Conservation (phyloP, 2,888 invertebrate genomes). For the Acheta domesticus region DNA sequence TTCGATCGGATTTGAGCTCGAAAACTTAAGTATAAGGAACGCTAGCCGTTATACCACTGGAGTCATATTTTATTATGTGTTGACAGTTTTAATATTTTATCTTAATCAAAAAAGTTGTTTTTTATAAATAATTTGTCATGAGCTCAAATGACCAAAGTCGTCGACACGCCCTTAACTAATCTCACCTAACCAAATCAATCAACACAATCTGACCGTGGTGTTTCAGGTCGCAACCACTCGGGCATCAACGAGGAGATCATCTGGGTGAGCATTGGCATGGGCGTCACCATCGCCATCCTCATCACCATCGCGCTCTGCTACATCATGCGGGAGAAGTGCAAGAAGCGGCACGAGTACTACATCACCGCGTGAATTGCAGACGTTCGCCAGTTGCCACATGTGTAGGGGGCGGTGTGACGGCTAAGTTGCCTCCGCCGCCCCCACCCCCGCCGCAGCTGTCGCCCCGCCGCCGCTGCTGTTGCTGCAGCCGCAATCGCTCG, state of each 20-base stretch:
- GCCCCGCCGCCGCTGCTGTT: neutral
- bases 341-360: constrained; percentile 61
- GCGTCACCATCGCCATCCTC: constrained; percentile 73
- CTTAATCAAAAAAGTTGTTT: too few relatives aligned
- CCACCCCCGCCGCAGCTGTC: neutral
- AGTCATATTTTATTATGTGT: too few relatives aligned
- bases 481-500: too few relatives aligned
- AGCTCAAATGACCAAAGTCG: too few relatives aligned
- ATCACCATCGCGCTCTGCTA: constrained; percentile 81
- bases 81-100: too few relatives aligned
- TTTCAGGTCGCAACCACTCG: constrained; percentile 72
- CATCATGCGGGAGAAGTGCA: constrained; percentile 75
- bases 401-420: neutral
- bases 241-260: constrained; percentile 85
- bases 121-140: too few relatives aligned
- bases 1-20: too few relatives aligned
- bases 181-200: too few relatives aligned
- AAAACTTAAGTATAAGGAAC: too few relatives aligned
- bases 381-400: neutral
- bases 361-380: constrained; percentile 31
- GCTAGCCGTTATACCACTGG: too few relatives aligned
- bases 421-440: neutral
- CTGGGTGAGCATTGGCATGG: constrained; percentile 86
- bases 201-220: neutral
- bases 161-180: too few relatives aligned